Conservation (phyloP, 2,888 invertebrate genomes). For the Fragum fragum region DNA sequence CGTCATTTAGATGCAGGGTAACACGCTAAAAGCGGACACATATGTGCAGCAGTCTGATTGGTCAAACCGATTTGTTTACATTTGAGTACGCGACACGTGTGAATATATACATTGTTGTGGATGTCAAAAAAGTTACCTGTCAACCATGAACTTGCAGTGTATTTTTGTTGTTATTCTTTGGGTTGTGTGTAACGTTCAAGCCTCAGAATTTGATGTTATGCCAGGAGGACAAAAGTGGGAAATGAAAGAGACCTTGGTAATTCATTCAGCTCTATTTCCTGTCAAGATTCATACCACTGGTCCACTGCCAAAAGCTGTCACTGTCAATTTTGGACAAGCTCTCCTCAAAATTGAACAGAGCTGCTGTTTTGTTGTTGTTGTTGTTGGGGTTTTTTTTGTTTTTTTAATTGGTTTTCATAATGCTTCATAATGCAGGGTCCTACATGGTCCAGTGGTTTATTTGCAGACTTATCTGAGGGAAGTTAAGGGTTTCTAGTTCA, state of each 20-base stretch:
- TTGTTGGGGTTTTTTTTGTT: too few relatives aligned
- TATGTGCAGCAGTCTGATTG: slow-evolving; percentile 15
- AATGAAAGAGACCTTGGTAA: slow-evolving; percentile 2
- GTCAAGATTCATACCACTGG: too few relatives aligned
- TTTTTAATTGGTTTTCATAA: too few relatives aligned
- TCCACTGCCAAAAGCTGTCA: too few relatives aligned
- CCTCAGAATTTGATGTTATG: not conserved
- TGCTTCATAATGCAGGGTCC: too few relatives aligned
- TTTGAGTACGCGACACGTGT: slow-evolving; percentile 19
- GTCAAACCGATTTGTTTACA: slow-evolving; percentile 13
- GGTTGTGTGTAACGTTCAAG: not conserved
- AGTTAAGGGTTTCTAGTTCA: too few relatives aligned
- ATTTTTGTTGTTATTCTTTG: not conserved
- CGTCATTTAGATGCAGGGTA: not conserved
- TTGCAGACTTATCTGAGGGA: too few relatives aligned
- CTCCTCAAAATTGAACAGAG: too few relatives aligned
- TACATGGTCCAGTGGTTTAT: too few relatives aligned
- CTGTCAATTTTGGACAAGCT: too few relatives aligned
- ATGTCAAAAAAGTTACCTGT: not conserved
- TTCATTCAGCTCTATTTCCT: too few relatives aligned
- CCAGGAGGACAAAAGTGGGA: slow-evolving; percentile 1
- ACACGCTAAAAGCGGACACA: not conserved
- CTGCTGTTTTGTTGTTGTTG: too few relatives aligned
- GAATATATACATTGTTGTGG: not conserved
- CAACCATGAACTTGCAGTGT: not conserved